A percentile compares a stretch with the other conserved stretches of the same genome.
Conservation (phyloP, 1,140 invertebrate genomes). For the Solen grandis region DNA sequence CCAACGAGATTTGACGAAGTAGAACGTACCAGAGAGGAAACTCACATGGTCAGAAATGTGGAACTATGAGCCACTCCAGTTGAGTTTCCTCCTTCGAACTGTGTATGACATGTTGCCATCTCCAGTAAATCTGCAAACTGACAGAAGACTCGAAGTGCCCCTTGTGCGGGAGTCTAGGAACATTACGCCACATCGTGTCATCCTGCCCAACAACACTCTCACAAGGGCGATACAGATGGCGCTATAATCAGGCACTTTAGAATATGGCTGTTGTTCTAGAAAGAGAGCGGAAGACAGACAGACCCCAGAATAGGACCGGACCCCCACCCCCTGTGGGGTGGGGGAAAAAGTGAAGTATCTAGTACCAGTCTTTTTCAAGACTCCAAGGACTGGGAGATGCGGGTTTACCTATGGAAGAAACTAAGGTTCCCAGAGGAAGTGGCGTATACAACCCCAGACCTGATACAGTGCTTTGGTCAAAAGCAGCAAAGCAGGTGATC, state of each 20-base stretch:
- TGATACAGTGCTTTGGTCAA: conserved; percentile 37
- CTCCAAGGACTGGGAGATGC: too few species aligned
- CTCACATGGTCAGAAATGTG: too few species aligned
- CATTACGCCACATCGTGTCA: conserved; percentile 14
- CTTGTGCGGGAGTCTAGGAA: too few species aligned
- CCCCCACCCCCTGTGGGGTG: not conserved
- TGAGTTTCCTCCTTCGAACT: conserved; percentile 45
- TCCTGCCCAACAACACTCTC: not conserved
- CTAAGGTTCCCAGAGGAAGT: conserved; percentile 40
- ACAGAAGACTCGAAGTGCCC: conserved; percentile 3
- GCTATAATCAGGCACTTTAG: not conserved
- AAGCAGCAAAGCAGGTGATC: too few species aligned
- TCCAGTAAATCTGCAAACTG: conserved; percentile 34
- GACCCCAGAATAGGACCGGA: not conserved
- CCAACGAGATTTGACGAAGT: conserved; percentile 12
- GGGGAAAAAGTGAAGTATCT: not conserved
- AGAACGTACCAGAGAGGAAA: too few species aligned
- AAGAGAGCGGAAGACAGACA: not conserved
- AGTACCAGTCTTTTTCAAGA: too few species aligned
- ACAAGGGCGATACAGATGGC: too few species aligned
- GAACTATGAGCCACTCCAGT: too few species aligned
- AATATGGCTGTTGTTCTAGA: conserved; percentile 5
- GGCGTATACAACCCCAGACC: conserved; percentile 18
- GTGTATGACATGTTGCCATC: conserved; percentile 36
- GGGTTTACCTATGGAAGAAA: conserved; percentile 28